Evolutionary conservation across 2,888 invertebrate genomes (phyloP), one percentile per base, ranked within the genome.

Genomic region (Phaedon cochleariae): DNA sequence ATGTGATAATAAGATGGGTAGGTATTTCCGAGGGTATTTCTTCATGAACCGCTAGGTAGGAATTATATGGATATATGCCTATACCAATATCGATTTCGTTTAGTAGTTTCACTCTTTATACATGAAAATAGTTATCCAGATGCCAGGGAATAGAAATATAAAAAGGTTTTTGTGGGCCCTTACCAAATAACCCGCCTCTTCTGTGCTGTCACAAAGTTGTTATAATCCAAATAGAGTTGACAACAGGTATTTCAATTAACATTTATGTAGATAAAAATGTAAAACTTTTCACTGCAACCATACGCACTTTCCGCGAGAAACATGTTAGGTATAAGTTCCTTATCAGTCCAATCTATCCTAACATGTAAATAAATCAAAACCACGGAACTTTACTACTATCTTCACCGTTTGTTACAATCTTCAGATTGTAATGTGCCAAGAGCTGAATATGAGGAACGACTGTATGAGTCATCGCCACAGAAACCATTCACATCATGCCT

Each of bases 401-500:
- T 64, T 65, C 67, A 63, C 65, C 52, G 52, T 41, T 62, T 62
- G 57, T 58, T 58, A 59, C 21, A 58, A 68, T 61, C 58, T 60
- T 64, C 59, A 65, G 61, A 65, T 62, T 62, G 59, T 62, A 57
- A 18, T 57, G 26, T 57, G 57, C 45, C 66, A 59, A 52, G 48
- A 69, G 62, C 64, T 57, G 52, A 31, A 65, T 70, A 68, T 64
- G 65, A 67, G 64, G 67, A 72, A 72, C 63, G 74, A 70, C 72
- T 74, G 41, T 15, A 76, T 77, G 76, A 77, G 74, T 76, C 76
- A 75, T 74, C 72, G 71, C 67, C 70, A 72, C 67, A 73, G 74
- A 77, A 77, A 76, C 77, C 77, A 78, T 78, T 79, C 76, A 76
- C 74, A 77, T 75, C 76, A 76, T 77, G 77, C 78, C 81, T 79